These are phyloP conservation scores for Drosophila pegasa DNA, from an alignment of 2,888 invertebrate species.

Conservation along the genomic window DNA sequence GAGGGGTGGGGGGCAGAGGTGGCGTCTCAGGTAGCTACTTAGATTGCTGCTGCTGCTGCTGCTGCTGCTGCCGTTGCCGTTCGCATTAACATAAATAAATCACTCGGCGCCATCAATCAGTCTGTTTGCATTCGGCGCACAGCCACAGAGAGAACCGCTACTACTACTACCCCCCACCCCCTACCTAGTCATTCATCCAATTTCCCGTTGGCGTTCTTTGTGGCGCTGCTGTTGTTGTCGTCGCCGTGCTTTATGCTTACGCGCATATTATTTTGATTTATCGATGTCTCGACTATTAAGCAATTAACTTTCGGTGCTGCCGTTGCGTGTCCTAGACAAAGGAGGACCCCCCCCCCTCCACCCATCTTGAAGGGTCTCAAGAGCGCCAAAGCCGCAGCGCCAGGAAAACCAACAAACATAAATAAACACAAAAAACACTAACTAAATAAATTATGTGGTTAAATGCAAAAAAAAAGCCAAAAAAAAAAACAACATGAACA, in stretches of 20 bases:
- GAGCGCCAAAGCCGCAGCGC: conserved; percentile 27
- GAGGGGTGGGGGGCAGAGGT: too few species aligned
- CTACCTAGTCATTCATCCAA: conserved; percentile 9
- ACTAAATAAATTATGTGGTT: conserved; percentile 45
- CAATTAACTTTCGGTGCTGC: conserved; percentile 63
- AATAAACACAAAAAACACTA: conserved; percentile 3
- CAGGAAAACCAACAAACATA: not conserved
- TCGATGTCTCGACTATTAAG: conserved; percentile 78
- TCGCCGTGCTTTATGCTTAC: conserved; percentile 68
- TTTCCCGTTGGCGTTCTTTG: conserved; percentile 43
- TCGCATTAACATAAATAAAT: conserved; percentile 78
- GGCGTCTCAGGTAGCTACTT: conserved; percentile 46
- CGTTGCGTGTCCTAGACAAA: conserved; percentile 29
- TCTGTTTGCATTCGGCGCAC: conserved; percentile 74
- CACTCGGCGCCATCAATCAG: conserved; percentile 78
- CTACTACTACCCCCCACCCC: not conserved
- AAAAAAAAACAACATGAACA: not conserved
- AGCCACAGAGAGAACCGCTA: conserved; percentile 1
- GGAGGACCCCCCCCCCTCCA: too few species aligned
- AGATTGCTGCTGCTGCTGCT: conserved; percentile 38
- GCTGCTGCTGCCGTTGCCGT: conserved; percentile 26
- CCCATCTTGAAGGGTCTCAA: conserved; percentile 11
- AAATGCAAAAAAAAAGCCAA: conserved; percentile 49
- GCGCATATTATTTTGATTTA: conserved; percentile 76
- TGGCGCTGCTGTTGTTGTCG: conserved; percentile 57